Evolutionary conservation across 2,113 vertebrate species (phyloP).

Genomic region (Phaethornis superciliosus): DNA sequence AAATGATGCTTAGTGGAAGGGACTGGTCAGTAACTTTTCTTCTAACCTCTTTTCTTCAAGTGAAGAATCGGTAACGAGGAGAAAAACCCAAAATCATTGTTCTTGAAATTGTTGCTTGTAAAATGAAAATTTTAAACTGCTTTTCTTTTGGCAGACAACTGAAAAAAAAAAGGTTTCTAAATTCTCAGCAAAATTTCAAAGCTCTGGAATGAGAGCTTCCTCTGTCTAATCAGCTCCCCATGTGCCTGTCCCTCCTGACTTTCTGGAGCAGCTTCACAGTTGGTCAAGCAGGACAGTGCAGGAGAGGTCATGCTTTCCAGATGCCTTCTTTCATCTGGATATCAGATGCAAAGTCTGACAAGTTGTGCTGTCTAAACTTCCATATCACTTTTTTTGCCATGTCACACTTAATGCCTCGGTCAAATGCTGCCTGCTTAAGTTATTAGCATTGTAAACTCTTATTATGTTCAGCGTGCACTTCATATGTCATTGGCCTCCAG

Average conservation of each 20-base stretch:
- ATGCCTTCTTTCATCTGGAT: neutral
- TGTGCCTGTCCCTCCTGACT: neutral
- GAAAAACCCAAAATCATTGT: neutral
- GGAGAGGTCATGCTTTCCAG: constrained; percentile 16
- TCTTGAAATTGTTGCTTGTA: neutral
- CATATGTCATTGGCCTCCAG: constrained; percentile 57
- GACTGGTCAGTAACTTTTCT: neutral
- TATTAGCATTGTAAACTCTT: constrained; percentile 62
- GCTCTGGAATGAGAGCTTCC: neutral
- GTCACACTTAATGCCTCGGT: neutral
- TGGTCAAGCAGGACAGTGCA: constrained; percentile 4
- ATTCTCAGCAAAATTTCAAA: constrained; percentile 14
- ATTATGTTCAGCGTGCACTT: constrained; percentile 29
- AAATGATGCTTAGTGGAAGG: neutral
- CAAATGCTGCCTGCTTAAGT: constrained; percentile 49
- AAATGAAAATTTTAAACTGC: neutral
- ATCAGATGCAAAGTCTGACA: neutral
- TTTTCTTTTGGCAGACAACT: neutral
- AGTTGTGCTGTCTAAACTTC: neutral
- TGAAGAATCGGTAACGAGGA: neutral
- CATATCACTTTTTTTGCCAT: neutral
- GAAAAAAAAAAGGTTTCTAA: neutral
- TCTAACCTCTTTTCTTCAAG: neutral
- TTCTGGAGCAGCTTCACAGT: neutral
- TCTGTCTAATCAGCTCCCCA: neutral